Conservation (phyloP, 2,888 invertebrate species). For the Drosophila affinis region DNA sequence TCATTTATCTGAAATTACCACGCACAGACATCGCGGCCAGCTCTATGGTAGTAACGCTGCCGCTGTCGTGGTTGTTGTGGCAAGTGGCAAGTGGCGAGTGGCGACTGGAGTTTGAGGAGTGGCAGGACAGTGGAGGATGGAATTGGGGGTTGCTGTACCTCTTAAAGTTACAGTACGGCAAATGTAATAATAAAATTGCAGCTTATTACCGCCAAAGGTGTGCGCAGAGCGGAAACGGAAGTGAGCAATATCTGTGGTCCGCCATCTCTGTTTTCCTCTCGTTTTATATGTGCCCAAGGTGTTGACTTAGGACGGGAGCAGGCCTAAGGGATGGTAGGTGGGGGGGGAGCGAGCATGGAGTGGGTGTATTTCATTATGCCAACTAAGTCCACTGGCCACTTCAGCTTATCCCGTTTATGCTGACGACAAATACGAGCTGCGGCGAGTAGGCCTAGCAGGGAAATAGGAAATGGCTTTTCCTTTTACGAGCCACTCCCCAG, state of each 20-base stretch:
- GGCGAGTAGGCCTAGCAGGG: not conserved
- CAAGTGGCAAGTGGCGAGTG: not conserved
- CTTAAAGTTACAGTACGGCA: conserved; percentile 19
- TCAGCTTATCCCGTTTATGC: conserved; percentile 47
- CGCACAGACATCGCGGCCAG: conserved; percentile 44
- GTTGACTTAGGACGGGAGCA: conserved; percentile 63
- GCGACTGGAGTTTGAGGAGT: not conserved
- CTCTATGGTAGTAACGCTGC: not conserved
- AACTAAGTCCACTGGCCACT: conserved; percentile 56
- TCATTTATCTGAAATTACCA: conserved; percentile 66
- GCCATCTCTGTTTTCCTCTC: not conserved
- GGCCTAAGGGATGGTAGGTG: conserved; percentile 6
- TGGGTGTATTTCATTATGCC: conserved; percentile 49
- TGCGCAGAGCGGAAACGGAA: conserved; percentile 29
- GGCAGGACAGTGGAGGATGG: not conserved
- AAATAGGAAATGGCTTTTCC: conserved; percentile 12
- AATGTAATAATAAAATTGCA: conserved; percentile 65
- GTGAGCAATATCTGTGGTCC: conserved; percentile 36
- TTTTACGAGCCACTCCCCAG: conserved; percentile 28
- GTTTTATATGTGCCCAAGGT: conserved; percentile 24
- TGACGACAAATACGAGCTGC: conserved; percentile 36
- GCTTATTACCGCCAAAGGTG: conserved; percentile 64
- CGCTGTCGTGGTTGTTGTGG: not conserved
- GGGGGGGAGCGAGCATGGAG: conserved; percentile 13
- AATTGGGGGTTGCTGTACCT: not conserved